Conservation (phyloP, 2,888 invertebrate species). For the Tenthredo livida region DNA sequence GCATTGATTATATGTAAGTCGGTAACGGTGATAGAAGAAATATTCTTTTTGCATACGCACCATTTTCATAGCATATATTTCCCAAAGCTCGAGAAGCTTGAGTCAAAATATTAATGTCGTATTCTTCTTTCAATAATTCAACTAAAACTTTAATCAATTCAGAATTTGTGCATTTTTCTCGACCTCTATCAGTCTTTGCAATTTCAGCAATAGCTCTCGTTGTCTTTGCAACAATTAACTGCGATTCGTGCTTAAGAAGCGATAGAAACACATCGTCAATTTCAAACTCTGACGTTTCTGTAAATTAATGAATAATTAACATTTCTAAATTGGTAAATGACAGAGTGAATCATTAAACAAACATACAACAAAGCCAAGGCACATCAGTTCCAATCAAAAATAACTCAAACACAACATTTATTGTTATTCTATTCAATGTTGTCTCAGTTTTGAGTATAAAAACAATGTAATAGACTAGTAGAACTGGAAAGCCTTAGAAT, state of each 20-base stretch:
- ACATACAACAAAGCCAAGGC: neutral
- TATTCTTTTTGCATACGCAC: constrained; percentile 81
- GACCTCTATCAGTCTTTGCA: constrained; percentile 88
- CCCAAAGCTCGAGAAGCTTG: constrained; percentile 92
- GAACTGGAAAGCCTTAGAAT: neutral
- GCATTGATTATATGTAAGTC: constrained; percentile 15
- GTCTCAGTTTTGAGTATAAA: neutral
- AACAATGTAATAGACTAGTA: neutral
- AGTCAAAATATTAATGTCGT: constrained; percentile 82
- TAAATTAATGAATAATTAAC: constrained; percentile 42
- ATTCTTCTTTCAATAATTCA: constrained; percentile 77
- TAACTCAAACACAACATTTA: neutral
- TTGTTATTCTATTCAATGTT: neutral
- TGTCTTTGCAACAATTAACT: constrained; percentile 75
- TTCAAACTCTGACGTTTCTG: constrained; percentile 65
- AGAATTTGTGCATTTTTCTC: constrained; percentile 84
- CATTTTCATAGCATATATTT: constrained; percentile 94
- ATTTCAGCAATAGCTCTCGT: constrained; percentile 90
- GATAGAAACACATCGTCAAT: constrained; percentile 69
- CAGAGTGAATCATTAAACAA: neutral
- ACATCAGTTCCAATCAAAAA: neutral
- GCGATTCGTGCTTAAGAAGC: constrained; percentile 67
- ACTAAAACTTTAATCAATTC: constrained; percentile 82
- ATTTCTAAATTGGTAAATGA: neutral
- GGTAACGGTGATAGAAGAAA: neutral